Base-by-base conservation (phyloP, 1,140 invertebrate species). In the Ditylenchus dipsaci region DNA sequence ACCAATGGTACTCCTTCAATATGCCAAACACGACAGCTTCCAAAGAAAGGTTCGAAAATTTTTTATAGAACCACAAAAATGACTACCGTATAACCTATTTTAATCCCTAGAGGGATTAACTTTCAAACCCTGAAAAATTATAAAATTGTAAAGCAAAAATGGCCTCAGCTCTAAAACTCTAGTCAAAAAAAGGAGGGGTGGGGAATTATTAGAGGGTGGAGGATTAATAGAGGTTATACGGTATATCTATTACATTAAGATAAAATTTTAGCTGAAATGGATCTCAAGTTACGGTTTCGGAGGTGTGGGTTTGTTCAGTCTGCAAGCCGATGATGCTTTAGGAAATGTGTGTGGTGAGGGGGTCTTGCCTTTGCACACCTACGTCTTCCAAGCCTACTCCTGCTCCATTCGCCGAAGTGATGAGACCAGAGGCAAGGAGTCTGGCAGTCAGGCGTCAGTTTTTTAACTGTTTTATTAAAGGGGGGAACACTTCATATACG, bases 1-100 rank as follows among this genome's bases (percentile, higher is more conserved):
- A 68, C 45, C 56, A 49, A 8, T 70, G 68, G 68, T 70, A 70
- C 43, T 70, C 68, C n/a, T 67, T 60, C 57, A 70, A 70, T 29
- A 11, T 43, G 29, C 68, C 27, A 66, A 11, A 19, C 47, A 64
- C 26, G 26, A 70, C 70, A 70, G 15, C 19, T 15, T 43, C n/a
- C 1, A 45, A 19, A 53, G 27, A 38, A 67, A 66, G 59, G 58
- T 67, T 27, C n/a, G n/a, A n/a, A n/a, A n/a, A 27, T 27, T 21
- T 15, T 38, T 38, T 38, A 5, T 38, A 11, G 3, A 38, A 19
- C 9, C n/a, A 67, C n/a, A n/a, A n/a, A n/a, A n/a, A n/a, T n/a
- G n/a, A 33, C 43, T 67, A 13, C 63, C 9, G n/a, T 26, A 29
- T n/a, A n/a, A n/a, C n/a, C n/a, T n/a, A 29, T 29, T 69, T 27